These are phyloP conservation scores for Turritopsis rubra DNA, from an alignment of 30 jellyfish, hydroid and myxozoan species.

Conservation along the genomic window DNA sequence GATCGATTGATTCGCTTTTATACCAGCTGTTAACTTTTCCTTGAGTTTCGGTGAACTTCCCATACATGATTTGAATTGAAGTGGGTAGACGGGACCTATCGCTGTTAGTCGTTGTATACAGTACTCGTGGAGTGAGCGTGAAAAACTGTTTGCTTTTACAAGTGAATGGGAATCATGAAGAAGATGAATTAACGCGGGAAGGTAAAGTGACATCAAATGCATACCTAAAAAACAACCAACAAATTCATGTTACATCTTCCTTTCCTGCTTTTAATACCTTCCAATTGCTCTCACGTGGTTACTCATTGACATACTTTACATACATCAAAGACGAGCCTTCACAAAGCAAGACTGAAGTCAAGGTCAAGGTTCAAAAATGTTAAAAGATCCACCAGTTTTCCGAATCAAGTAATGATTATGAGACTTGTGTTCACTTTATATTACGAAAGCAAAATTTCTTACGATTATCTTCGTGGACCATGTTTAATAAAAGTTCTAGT, in stretches of 20 bases:
- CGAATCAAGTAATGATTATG: no score
- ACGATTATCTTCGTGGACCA: constrained; percentile 79
- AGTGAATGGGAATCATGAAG: constrained; percentile 41
- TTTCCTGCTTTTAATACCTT: neutral
- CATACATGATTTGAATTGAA: constrained; percentile 64
- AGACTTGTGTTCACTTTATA: no score
- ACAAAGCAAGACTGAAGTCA: no score
- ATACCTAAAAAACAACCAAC: constrained; percentile 48
- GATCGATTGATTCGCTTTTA: constrained; percentile 66
- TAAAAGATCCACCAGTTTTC: no score
- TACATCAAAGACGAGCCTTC: no score
- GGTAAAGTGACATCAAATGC: constrained; percentile 62
- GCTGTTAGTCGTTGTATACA: constrained; percentile 76
- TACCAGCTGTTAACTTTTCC: constrained; percentile 63
- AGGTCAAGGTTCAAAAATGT: no score
- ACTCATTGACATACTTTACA: no score
- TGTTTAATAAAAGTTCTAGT: constrained; percentile 58
- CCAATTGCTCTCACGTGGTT: no score
- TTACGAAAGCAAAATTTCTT: constrained; percentile 20
- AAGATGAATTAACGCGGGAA: constrained; percentile 49
- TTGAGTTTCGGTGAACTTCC: constrained; percentile 75
- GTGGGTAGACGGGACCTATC: constrained; percentile 90
- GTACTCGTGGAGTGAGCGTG: constrained; percentile 67
- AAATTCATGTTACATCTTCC: no score
- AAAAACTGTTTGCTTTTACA: constrained; percentile 38